Evolutionary conservation across 1,140 invertebrate species (phyloP), one percentile per base, ranked within the genome.

Genomic region (Drosophila rhopaloa): DNA sequence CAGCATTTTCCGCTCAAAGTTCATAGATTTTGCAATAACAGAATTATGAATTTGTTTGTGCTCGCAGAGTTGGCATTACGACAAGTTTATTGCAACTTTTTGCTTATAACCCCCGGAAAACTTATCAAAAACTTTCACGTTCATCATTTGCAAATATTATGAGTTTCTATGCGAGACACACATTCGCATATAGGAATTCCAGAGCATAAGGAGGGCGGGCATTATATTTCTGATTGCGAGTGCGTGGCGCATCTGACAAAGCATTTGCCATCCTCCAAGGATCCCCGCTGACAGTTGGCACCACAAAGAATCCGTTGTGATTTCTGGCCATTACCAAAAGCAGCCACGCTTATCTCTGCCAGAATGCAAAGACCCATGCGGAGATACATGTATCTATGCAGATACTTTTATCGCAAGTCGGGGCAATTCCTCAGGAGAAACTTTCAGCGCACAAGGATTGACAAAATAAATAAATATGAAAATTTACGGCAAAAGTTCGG

Each of bases 391-490:
- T 80, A 74, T 86, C 78, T 70, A 75, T 67, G 78, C 68, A 85
- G 68, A 83, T 70, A 57, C 65, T 67, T 62, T 58, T 67, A 83
- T 83, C 75, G 63, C 80, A 74, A 62, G 60, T 57, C 79, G 54
- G 70, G 70, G 9, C 48, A 29, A 56, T 57, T 60, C 43, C 40
- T 66, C 57, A 41, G 43, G 48, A 41, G 54, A 71, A 88, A 89
- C 72, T 83, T 88, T 73, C 78, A 73, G 67, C 71, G 77, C 80
- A 79, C 70, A 59, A 59, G 84, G 80, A 89, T 89, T 84, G 85
- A 84, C 84, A 89, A 89, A 89, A 89, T 89, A 89, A 89, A 89
- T 89, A 89, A 89, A 89, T 89, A 89, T 89, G 80, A 89, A 89
- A 89, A 84, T 89, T 89, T 89, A 89, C 84, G 84, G 84, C 76